Base-by-base conservation (phyloP, 2,113 vertebrate species). In the Corvus hawaiiensis region DNA sequence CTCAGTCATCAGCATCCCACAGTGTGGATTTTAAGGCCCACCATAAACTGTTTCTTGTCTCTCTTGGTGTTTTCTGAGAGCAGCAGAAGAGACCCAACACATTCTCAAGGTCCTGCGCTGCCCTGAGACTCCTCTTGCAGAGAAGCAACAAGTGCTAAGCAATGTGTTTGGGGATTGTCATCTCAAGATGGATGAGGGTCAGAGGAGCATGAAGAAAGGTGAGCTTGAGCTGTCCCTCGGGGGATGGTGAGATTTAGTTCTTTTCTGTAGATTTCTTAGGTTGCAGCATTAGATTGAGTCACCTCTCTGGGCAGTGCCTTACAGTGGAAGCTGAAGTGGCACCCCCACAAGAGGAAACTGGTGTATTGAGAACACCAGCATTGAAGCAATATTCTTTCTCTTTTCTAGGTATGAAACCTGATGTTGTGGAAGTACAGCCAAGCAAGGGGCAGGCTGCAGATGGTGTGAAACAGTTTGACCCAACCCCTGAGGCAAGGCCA, bases 61-160 rank as follows among this genome's bases (percentile, higher is more conserved):
- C 58, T 78, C 44, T 48, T 26, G 35, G 10, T 73, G 37, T 76
- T 43, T 87, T 61, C 48, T 9, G 80, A 61, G 54, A 39, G 62
- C 83, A 97, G 97, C 43, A 54, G 89, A 95, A 55, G 92, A 97
- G 23, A 88, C 79, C 4, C 54, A 72, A 30, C 54, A 13, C 6
- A 4, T 95, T 54, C 74, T 97, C 41, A 33, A n/a, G 52, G 63
- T 96, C 30, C 87, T 97, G 61, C 7, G 5, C 39, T 97, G 93
- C n/a, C 17, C 0, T 35, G 96, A 84, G 49, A 84, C 69, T 56
- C 82, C 91, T 37, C 71, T 69, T 64, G 66, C 69, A 62, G 96
- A 91, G 89, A 97, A 98, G 56, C 79, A n/a, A 15, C 85, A 95
- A 86, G 73, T 89, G 77, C 94, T 97, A 94, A 93, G 54, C 33